Conservation (phyloP, 2,888 invertebrate species). For the Euproctis similis region DNA sequence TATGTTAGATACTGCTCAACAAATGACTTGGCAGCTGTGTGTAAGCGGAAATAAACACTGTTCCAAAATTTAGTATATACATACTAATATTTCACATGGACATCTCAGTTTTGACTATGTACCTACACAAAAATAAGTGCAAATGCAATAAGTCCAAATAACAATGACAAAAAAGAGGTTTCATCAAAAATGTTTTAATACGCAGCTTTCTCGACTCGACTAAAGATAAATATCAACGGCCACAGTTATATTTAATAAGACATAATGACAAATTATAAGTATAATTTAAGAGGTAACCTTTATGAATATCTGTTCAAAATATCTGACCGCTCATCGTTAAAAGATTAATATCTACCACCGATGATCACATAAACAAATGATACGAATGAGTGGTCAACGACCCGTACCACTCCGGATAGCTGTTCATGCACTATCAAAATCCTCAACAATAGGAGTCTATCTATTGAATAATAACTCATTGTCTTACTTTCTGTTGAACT, state of each 20-base stretch:
- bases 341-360: constrained; percentile 59
- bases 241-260: constrained; percentile 36
- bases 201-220: too few species aligned
- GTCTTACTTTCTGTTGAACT: constrained; percentile 72
- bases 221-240: constrained; percentile 29
- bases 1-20: too few species aligned
- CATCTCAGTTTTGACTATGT: too few species aligned
- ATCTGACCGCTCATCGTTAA: constrained; percentile 61
- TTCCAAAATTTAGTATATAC: too few species aligned
- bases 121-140: too few species aligned
- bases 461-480: constrained; percentile 70
- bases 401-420: constrained; percentile 50
- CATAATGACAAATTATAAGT: constrained; percentile 53
- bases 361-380: constrained; percentile 71
- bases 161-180: too few species aligned
- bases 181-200: not conserved
- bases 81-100: too few species aligned
- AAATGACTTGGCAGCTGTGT: too few species aligned
- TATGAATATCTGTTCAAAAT: constrained; percentile 48
- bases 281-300: constrained; percentile 48
- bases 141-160: too few species aligned
- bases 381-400: constrained; percentile 55
- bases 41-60: too few species aligned
- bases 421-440: constrained; percentile 44
- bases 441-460: constrained; percentile 62